Evolutionary conservation across 2,888 invertebrate species (phyloP).

Genomic region (Ennomos fuscantarius): DNA sequence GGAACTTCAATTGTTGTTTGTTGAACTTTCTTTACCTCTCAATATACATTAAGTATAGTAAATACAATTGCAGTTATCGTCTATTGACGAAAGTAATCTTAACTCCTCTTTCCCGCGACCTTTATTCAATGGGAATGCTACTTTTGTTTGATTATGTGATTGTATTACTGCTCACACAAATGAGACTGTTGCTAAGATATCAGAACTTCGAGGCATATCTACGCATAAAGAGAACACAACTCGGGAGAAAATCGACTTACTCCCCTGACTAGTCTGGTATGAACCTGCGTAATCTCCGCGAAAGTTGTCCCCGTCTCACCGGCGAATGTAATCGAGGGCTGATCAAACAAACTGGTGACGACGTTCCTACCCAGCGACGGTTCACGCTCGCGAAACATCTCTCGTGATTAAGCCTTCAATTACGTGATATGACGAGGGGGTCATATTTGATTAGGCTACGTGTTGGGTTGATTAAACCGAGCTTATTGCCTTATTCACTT

Average conservation of each 20-base stretch:
- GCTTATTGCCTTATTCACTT: constrained; percentile 81
- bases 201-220: background rate
- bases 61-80: constrained; percentile 29
- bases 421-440: constrained; percentile 80
- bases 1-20: constrained; percentile 42
- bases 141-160: constrained; percentile 5
- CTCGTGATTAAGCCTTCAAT: constrained; percentile 82
- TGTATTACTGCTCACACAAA: constrained; percentile 6
- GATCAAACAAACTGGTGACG: constrained; percentile 73
- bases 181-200: constrained; percentile 1
- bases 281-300: constrained; percentile 40
- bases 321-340: constrained; percentile 63
- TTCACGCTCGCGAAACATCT: constrained; percentile 66
- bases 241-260: constrained; percentile 13
- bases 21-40: constrained; percentile 21
- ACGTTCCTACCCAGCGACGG: constrained; percentile 46
- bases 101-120: constrained; percentile 10
- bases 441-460: constrained; percentile 83
- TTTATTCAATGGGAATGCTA: background rate
- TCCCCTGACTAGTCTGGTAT: constrained; percentile 22
- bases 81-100: constrained; percentile 18
- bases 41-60: constrained; percentile 25
- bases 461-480: constrained; percentile 83
- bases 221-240: background rate
- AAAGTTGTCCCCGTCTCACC: constrained; percentile 61